phyloP scores from a whole-genome alignment of 2,113 vertebrate species.

The Pterophyllum scalare region DNA sequence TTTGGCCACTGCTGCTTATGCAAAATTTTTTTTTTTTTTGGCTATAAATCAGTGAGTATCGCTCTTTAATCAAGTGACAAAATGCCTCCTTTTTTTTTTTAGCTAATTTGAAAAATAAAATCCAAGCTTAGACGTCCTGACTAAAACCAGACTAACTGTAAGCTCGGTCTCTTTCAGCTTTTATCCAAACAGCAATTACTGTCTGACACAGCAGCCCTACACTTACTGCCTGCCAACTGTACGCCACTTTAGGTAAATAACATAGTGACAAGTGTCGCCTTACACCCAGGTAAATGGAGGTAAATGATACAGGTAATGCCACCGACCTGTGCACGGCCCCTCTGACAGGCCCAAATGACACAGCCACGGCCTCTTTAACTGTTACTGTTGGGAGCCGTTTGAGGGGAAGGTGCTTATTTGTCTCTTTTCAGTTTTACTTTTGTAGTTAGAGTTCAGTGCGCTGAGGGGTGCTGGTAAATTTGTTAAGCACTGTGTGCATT shows the following conservation, averaged over 20 bases:
- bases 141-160: slow-evolving; percentile 48
- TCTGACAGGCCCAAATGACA: slow-evolving; percentile 39
- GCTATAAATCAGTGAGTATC: neutral
- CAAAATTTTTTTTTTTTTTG: neutral
- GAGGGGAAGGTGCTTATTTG: slow-evolving; percentile 60
- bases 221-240: slow-evolving; percentile 57
- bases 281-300: slow-evolving; percentile 28
- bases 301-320: slow-evolving; percentile 56
- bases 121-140: neutral
- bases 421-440: slow-evolving; percentile 75
- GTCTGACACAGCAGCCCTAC: slow-evolving; percentile 68
- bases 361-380: slow-evolving; percentile 25
- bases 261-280: slow-evolving; percentile 35
- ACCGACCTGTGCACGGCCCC: slow-evolving; percentile 5
- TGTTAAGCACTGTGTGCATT: no score
- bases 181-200: slow-evolving; percentile 76
- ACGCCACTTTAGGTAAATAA: slow-evolving; percentile 51
- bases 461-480: neutral
- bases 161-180: slow-evolving; percentile 46
- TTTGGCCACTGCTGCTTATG: neutral
- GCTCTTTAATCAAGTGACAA: neutral
- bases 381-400: slow-evolving; percentile 34
- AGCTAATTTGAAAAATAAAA: neutral
- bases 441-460: neutral
- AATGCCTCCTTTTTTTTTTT: neutral